Base-by-base conservation (phyloP, 2,888 invertebrate species). In the Ichneumoninae sp. region DNA sequence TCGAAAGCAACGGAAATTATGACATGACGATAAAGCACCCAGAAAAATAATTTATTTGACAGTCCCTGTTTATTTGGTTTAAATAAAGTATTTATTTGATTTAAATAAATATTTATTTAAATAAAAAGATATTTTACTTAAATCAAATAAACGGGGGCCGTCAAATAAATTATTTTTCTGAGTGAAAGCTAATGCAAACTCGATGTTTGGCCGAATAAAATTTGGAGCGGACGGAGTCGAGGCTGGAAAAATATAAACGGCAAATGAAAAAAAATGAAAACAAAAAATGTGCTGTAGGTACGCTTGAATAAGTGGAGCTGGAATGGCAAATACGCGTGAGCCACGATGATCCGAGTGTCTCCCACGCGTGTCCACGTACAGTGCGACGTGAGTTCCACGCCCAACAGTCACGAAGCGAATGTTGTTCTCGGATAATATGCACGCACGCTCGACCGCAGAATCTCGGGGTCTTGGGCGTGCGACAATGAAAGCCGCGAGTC, bases 401-500 rank as follows among this genome's bases (percentile, higher is more conserved):
- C 74, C 74, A 74, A 63, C 44, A 47, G 36, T 57, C 26, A 60
- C 60, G 73, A 30, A 50, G 74, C 63, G 63, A 74, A 74, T 63
- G 50, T 74, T 63, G 22, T 63, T 47, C 19, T 26, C 19, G 74
- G 19, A 65, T 75, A 75, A 75, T 75, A 65, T 65, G 74, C 63
- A 75, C 50, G 74, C 65, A 75, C 74, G 63, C 74, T 65, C 74
- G 50, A 75, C 74, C 74, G 65, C 74, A 30, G 65, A 75, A 50
- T 65, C 74, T 50, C 65, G 74, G 63, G 74, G 65, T 65, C 74
- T 75, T 33, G 65, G 74, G 65, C 74, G 74, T 75, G 65, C 74
- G 74, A 75, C 74, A 65, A 63, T 74, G 74, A 63, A 74, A 74
- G 74, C 63, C 74, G 63, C 63, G 33, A 74, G 74, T 63, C 57